Evolutionary conservation across 2,888 invertebrate species (phyloP).

Genomic region (Athripsodes cinereus): DNA sequence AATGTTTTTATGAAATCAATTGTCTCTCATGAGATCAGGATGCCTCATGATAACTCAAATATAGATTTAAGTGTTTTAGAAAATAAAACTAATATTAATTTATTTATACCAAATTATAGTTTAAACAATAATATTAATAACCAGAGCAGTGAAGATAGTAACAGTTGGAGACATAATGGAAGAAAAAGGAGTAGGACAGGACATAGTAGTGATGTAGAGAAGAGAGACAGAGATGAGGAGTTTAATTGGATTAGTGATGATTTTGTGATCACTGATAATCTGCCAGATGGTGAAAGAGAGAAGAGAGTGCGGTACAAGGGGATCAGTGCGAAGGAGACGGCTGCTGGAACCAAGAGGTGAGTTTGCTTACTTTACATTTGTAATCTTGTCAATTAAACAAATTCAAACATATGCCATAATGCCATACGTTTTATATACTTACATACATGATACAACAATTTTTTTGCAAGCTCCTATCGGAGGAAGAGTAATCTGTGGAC

Average conservation of each 20-base stretch:
- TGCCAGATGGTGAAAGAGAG: slow-evolving; percentile 67
- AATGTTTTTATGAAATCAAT: not conserved
- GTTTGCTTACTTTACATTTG: no score
- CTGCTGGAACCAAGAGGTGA: slow-evolving; percentile 51
- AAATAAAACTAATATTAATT: not conserved
- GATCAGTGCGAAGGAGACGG: slow-evolving; percentile 62
- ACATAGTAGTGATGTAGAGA: not conserved
- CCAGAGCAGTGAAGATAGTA: not conserved
- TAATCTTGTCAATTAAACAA: no score
- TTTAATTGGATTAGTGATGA: slow-evolving; percentile 41
- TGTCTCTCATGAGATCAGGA: not conserved
- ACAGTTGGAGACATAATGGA: slow-evolving; percentile 1
- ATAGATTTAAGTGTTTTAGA: not conserved
- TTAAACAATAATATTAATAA: not conserved
- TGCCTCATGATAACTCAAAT: not conserved
- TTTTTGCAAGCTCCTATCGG: no score
- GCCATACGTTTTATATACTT: no score
- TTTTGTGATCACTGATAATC: slow-evolving; percentile 58
- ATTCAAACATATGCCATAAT: no score
- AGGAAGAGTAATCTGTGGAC: no score
- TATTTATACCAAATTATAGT: no score
- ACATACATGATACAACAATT: no score
- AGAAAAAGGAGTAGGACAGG: not conserved
- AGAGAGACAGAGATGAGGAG: not conserved
- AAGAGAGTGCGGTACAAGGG: slow-evolving; percentile 57